Evolutionary conservation across 2,113 vertebrate genomes (phyloP), one percentile per base, ranked within the genome.

Genomic region (Excalfactoria chinensis): DNA sequence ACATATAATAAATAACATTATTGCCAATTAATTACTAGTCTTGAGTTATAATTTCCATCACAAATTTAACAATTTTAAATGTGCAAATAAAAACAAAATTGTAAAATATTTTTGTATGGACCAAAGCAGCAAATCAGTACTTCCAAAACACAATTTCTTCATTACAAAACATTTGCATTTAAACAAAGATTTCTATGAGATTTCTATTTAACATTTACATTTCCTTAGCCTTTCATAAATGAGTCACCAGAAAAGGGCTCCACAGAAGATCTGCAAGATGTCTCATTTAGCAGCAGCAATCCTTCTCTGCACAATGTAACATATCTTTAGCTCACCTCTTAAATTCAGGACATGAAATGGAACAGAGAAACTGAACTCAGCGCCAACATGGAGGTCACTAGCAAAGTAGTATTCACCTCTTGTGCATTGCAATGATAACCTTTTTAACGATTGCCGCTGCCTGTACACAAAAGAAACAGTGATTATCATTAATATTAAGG

Each of bases 341-440:
- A 70, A 71, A 71, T 15, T 58, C 67, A 71, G 43, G 43, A 86
- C 48, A n/a, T 30, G 4, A 69, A 85, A 60, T 60, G 6, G 6
- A 73, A 73, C 7, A 55, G 19, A 43, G 8, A 68, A 76, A 43
- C 43, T 34, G 49, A 73, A 40, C 10, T 56, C 32, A 26, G 13
- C 15, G 58, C n/a, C 25, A 44, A 7, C 0, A 1, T 41, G 18
- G 23, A 46, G 49, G 13, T 25, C 56, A 66, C 14, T 18, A 15
- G 11, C 23, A 32, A n/a, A 66, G 34, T 40, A 48, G 5, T 9
- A 55, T 73, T 73, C 40, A 46, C 13, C 20, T 51, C 25, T 16
- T 0, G 0, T 11, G 11, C 35, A 71, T 28, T 41, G 6, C 17
- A 70, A 6, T 30, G 3, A 64, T 22, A 78, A 66, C 5, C 17